Conservation (phyloP, 2,797 vertebrate species). For the Potorous gilbertii region DNA sequence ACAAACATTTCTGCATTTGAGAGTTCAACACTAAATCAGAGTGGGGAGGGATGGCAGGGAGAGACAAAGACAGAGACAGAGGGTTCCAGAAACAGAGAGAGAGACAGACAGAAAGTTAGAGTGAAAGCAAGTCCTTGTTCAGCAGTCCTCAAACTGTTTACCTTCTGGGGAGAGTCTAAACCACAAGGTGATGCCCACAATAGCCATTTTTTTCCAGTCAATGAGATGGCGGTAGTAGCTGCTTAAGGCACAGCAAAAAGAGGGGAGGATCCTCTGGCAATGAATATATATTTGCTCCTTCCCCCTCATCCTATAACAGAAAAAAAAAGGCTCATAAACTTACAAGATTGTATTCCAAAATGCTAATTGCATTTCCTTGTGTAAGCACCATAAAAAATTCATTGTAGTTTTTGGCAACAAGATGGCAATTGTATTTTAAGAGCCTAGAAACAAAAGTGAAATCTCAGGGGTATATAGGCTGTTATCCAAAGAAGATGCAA, state of each 20-base stretch:
- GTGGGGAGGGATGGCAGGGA: background rate
- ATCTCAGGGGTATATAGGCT: background rate
- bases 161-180: background rate
- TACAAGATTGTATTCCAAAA: slow-evolving; percentile 47
- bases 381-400: slow-evolving; percentile 71
- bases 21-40: background rate
- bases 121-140: background rate
- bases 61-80: no score
- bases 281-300: slow-evolving; percentile 13
- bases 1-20: background rate
- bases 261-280: slow-evolving; percentile 41
- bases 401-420: slow-evolving; percentile 61
- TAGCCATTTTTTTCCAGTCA: slow-evolving; percentile 1
- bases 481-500: slow-evolving; percentile 36
- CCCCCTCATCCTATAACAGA: background rate
- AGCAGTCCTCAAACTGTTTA: background rate
- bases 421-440: slow-evolving; percentile 67
- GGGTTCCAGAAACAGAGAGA: no score
- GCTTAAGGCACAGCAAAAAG: background rate
- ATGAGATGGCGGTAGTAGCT: background rate
- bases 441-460: slow-evolving; percentile 16
- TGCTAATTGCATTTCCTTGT: slow-evolving; percentile 64
- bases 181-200: background rate
- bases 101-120: background rate
- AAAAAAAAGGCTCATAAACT: slow-evolving; percentile 57